Conservation (phyloP, 2,113 vertebrate species). For the Emydura subglobosa region DNA sequence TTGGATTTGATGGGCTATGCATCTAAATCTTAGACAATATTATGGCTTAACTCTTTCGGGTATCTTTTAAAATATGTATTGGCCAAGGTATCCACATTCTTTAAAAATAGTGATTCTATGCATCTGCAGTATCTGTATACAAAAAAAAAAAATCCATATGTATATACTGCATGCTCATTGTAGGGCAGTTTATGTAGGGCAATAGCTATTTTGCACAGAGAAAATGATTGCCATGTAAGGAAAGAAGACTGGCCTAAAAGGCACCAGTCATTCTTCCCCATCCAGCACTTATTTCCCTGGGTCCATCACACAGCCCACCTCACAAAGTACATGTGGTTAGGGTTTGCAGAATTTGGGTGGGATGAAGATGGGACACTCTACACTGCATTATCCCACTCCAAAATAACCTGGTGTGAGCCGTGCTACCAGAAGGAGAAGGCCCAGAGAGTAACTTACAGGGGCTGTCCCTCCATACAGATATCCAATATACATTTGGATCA, state of each 20-base stretch:
- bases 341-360: accelerated
- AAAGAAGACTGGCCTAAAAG: background rate
- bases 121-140: background rate
- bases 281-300: background rate
- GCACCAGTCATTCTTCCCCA: background rate
- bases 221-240: background rate
- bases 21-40: background rate
- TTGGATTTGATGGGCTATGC: background rate
- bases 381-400: background rate
- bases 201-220: background rate
- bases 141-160: background rate
- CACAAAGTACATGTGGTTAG: background rate
- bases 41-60: background rate
- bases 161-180: background rate
- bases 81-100: background rate
- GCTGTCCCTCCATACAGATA: background rate
- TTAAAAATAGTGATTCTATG: background rate
- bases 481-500: background rate
- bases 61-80: background rate
- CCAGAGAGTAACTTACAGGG: accelerated
- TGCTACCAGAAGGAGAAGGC: background rate
- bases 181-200: background rate
- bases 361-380: background rate
- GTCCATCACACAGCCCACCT: background rate
- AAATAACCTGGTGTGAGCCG: accelerated